Base-by-base conservation (phyloP, 2,797 vertebrate genomes). In the Decapterus maruadsi region DNA sequence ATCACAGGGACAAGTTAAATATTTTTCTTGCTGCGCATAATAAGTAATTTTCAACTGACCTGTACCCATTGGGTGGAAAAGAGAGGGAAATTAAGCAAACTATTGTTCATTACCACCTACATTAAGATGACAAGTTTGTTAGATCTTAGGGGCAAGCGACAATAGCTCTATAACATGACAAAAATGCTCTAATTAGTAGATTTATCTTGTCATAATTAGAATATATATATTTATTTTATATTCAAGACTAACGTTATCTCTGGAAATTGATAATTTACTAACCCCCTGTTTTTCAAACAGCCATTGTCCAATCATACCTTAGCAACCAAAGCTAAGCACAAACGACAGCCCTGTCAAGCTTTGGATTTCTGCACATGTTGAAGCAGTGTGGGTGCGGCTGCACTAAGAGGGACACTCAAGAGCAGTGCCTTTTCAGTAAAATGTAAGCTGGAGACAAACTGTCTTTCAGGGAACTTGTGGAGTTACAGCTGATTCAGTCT, bases 1-100 rank as follows among this genome's bases (percentile, higher is more conserved):
- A 74, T 82, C 70, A 68, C 53, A 62, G 16, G 73, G 61, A 77
- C 22, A 72, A 78, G 73, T 71, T 19, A 67, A 78, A 68, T 78
- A 50, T 20, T 63, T 71, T 36, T 48, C 31, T 62, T 54, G n/a
- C 29, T 60, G 53, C 11, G 51, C 12, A 73, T 34, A 34, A 64
- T 61, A 42, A 22, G 51, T 31, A 5, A 22, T 59, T 68, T 73
- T 57, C 22, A 22, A 7, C 55, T 53, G 11, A 75, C 46, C 10
- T 57, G 36, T 13, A 43, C 38, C 20, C 2, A 74, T 1, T 71
- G 19, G 34, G 54, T 38, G 6, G 38, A 80, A 69, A 62, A 64
- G 4, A 43, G 20, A 48, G 17, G 10, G 7, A 57, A n/a, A 46
- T 34, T 40, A 51, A 66, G 17, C 34, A 20, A 65, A 65, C 0